phyloP scores from a whole-genome alignment of 2,888 invertebrate genomes.

The Dolomedes plantarius region DNA sequence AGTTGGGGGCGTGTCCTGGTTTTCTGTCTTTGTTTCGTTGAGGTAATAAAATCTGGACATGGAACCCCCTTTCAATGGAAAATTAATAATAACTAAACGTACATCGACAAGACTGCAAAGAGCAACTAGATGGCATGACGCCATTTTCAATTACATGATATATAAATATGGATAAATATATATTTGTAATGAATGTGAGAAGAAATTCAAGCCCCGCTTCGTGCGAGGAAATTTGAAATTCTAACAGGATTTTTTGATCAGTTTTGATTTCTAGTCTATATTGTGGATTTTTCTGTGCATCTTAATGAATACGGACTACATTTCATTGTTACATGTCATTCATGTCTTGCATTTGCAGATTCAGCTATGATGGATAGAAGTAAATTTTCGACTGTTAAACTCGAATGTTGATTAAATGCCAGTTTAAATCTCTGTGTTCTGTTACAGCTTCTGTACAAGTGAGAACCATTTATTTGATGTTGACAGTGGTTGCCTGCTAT shows the following conservation, averaged over 20 bases:
- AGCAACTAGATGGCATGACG: slow-evolving; percentile 43
- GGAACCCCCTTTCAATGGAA: slow-evolving; percentile 21
- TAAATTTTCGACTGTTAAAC: neutral
- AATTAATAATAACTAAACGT: slow-evolving; percentile 33
- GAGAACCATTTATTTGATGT: no score
- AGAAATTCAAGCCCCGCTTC: slow-evolving; percentile 40
- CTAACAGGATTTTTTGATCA: neutral
- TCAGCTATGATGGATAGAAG: neutral
- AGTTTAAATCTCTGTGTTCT: no score
- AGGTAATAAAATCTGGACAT: slow-evolving; percentile 35
- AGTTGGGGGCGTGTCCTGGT: slow-evolving; percentile 50
- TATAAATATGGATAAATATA: slow-evolving; percentile 44
- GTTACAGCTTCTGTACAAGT: no score
- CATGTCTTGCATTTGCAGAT: neutral
- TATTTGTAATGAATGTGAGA: slow-evolving; percentile 56
- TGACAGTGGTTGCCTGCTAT: no score
- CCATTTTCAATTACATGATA: slow-evolving; percentile 29
- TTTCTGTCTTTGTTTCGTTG: slow-evolving; percentile 21
- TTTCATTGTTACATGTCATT: neutral
- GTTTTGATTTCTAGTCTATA: neutral
- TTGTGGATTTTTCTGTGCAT: neutral
- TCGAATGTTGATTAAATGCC: neutral
- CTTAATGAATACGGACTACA: neutral
- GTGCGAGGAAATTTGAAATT: slow-evolving; percentile 12
- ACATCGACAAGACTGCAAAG: slow-evolving; percentile 60